These are phyloP conservation scores for Hucho hucho DNA, from an alignment of 2,113 vertebrate species.

Conservation along the genomic window DNA sequence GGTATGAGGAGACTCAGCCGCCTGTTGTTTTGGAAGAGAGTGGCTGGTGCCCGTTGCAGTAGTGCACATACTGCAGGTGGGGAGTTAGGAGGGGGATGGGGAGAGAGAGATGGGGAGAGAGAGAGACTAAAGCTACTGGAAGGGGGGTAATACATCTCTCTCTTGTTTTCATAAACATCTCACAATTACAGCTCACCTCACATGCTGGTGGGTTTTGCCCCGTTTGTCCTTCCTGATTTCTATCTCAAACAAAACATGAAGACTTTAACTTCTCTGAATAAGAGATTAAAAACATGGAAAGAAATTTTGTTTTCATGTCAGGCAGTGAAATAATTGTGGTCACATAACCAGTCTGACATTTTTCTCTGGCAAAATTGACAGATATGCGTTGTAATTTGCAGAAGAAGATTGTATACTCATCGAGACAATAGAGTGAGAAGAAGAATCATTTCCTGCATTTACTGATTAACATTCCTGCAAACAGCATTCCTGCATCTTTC, in stretches of 20 bases:
- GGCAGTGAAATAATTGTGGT: too few species aligned
- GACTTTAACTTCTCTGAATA: neutral
- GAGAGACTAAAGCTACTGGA: neutral
- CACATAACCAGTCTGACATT: too few species aligned
- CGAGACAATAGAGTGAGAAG: too few species aligned
- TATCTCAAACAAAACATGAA: neutral
- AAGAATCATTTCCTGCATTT: too few species aligned
- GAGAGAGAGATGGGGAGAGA: neutral
- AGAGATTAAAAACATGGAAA: neutral
- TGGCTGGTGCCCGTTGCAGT: neutral
- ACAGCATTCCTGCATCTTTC: too few species aligned
- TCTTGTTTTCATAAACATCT: neutral
- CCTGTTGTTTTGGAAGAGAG: neutral
- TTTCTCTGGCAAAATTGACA: too few species aligned
- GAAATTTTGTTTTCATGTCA: too few species aligned
- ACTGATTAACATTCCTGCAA: too few species aligned
- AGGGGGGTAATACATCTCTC: too few species aligned
- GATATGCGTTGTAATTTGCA: too few species aligned
- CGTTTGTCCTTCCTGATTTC: neutral
- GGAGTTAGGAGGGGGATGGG: neutral
- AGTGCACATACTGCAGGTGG: slow-evolving; percentile 3
- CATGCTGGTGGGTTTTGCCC: slow-evolving; percentile 7
- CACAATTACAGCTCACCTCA: neutral
- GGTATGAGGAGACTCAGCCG: slow-evolving; percentile 52
- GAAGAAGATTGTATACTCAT: too few species aligned